phyloP scores from a whole-genome alignment of 2,113 vertebrate species.

The Neodon shergylaensis region DNA sequence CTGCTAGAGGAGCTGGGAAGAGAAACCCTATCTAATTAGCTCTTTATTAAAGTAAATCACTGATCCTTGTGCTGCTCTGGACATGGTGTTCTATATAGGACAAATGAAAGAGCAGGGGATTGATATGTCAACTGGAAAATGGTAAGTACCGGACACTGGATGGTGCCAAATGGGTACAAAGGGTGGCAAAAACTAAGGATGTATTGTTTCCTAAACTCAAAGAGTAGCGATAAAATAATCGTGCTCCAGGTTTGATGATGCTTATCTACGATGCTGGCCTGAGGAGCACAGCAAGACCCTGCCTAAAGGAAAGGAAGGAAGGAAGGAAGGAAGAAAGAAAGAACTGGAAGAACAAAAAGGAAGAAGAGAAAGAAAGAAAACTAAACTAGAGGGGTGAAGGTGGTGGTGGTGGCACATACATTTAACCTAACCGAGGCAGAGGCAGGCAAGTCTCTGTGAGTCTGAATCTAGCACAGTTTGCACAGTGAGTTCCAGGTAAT shows the following conservation, averaged over 20 bases:
- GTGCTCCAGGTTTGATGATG: not conserved
- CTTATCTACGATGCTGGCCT: not conserved
- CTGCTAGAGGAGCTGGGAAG: not conserved
- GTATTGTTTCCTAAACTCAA: not conserved
- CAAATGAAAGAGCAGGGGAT: not conserved
- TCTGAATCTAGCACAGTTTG: not conserved
- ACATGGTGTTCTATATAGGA: not conserved
- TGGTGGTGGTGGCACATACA: not conserved
- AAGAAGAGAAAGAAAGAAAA: not conserved
- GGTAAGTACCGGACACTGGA: not conserved
- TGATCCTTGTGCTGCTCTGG: not conserved
- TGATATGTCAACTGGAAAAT: not conserved
- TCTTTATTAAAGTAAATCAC: not conserved
- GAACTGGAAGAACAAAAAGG: not conserved
- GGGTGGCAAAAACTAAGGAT: not conserved
- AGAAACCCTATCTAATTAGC: not conserved
- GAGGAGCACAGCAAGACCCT: not conserved
- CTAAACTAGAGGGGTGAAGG: not conserved
- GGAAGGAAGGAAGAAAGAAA: not conserved
- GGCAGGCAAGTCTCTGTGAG: not conserved
- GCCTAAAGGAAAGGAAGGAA: not conserved
- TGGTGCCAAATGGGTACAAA: not conserved
- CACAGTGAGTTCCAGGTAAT: not conserved
- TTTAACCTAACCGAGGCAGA: not conserved
- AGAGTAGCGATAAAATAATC: not conserved